A percentile compares a stretch with the other conserved stretches of the same genome.
Evolutionary conservation across 2,888 invertebrate species (phyloP).

Genomic region (Panzeria rudis): DNA sequence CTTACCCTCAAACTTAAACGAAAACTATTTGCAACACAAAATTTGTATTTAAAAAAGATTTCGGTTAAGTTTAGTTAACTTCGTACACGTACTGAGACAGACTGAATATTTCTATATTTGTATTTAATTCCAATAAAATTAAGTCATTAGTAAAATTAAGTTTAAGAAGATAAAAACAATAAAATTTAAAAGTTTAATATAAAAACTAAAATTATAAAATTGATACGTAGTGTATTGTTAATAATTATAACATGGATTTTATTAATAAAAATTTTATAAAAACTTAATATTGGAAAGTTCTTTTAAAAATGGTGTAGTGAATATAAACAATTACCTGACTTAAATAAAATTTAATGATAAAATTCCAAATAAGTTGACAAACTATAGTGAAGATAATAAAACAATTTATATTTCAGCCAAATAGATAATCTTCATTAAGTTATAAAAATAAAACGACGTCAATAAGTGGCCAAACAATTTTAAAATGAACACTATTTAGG

Average conservation of each 20-base stretch:
- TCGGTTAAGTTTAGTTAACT: too few relatives aligned
- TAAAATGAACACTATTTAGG: neutral
- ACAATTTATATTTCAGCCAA: neutral
- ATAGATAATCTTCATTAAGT: neutral
- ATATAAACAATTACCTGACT: neutral
- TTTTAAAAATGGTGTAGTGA: neutral
- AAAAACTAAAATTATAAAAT: slow-evolving; percentile 44
- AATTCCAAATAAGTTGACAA: neutral
- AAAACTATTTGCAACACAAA: too few relatives aligned
- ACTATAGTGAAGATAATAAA: neutral
- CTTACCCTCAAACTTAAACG: too few relatives aligned
- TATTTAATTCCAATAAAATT: slow-evolving; percentile 61
- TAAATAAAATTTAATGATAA: too few relatives aligned
- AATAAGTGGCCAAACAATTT: neutral
- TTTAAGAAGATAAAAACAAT: slow-evolving; percentile 55
- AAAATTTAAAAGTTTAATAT: slow-evolving; percentile 3
- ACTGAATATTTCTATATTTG: slow-evolving; percentile 24
- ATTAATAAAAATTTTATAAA: slow-evolving; percentile 7
- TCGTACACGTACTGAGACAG: too few relatives aligned
- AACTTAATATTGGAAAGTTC: neutral
- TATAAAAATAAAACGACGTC: neutral
- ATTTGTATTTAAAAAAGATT: too few relatives aligned
- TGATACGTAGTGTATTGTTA: slow-evolving; percentile 39
- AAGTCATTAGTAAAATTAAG: slow-evolving; percentile 71
- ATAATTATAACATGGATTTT: slow-evolving; percentile 54